Base-by-base conservation (phyloP, 2,113 vertebrate species). In the Channa maculata region DNA sequence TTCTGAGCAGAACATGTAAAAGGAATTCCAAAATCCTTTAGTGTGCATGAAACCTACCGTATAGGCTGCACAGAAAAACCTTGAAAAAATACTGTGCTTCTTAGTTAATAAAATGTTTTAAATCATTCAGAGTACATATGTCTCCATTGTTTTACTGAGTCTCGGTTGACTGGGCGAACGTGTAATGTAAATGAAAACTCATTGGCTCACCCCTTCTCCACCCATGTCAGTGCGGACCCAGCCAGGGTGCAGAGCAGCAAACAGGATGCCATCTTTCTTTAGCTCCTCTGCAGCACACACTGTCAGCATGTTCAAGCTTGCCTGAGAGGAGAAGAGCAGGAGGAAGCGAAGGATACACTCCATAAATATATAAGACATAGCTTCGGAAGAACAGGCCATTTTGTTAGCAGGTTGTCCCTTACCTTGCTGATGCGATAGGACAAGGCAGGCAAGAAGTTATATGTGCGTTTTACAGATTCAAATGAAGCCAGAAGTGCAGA, bases 361-460 rank as follows among this genome's bases (percentile, higher is more conserved):
- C 24, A 24, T 24, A 24, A 24, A 24, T 24, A 24, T 24, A 12
- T 12, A 3, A 49, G 39, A 14, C 24, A 8, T 51, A 6, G 52
- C 43, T 43, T 44, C 37, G 50, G 7, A 63, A 34, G 43, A 9
- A 44, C 34, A 11, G 34, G 45, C 39, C 15, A 60, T 10, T 7
- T 7, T 34, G 15, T 63, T 50, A 8, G 66, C 15, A 37, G 53
- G 46, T 13, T 38, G 52, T 44, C 82, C 5, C 14, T 13, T 71
- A 92, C 91, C 89, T 94, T 95, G 52, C 89, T 93, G 80, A 90
- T 79, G 46, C 82, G 85, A 75, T 91, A 92, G 7, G 91, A 59
- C 5, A 89, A 48, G 4, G 77, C 50, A 46, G 84, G 61, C 36
- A 86, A 71, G 24, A 59, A 24, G 0, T 54, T 0, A 11, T 53